Conservation (phyloP, 2,113 vertebrate genomes). For the Muntiacus muntjak region DNA sequence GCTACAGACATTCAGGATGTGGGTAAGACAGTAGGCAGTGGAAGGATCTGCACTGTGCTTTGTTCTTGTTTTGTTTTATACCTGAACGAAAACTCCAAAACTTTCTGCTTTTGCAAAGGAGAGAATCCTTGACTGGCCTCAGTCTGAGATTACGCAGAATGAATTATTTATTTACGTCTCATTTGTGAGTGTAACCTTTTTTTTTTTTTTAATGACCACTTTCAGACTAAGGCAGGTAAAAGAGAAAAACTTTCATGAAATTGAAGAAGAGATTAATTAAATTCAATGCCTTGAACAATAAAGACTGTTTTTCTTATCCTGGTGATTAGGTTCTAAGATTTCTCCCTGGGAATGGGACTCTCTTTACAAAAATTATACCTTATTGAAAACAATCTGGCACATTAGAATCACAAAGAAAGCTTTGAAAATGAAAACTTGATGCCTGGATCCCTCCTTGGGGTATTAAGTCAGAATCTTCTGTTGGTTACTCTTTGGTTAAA, state of each 20-base stretch:
- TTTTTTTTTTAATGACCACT: neutral
- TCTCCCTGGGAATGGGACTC: neutral
- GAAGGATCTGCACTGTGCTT: neutral
- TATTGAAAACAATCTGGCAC: neutral
- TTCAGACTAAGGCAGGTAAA: neutral
- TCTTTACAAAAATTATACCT: neutral
- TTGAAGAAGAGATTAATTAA: neutral
- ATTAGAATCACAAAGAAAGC: neutral
- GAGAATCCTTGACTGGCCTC: neutral
- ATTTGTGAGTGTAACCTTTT: neutral
- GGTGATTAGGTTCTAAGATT: neutral
- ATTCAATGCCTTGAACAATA: neutral
- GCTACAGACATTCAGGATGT: neutral
- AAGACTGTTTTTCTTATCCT: neutral
- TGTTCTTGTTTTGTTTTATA: neutral
- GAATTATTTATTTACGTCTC: neutral
- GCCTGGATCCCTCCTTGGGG: neutral
- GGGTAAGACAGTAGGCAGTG: neutral
- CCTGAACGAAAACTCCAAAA: constrained; percentile 5
- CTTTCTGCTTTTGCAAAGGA: constrained; percentile 43
- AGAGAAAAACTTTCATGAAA: neutral
- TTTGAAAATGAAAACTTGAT: neutral
- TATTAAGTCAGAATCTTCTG: neutral
- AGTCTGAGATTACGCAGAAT: neutral
- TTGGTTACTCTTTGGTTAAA: neutral